Conservation (phyloP, 1,140 invertebrate species). For the Ericerus pela region DNA sequence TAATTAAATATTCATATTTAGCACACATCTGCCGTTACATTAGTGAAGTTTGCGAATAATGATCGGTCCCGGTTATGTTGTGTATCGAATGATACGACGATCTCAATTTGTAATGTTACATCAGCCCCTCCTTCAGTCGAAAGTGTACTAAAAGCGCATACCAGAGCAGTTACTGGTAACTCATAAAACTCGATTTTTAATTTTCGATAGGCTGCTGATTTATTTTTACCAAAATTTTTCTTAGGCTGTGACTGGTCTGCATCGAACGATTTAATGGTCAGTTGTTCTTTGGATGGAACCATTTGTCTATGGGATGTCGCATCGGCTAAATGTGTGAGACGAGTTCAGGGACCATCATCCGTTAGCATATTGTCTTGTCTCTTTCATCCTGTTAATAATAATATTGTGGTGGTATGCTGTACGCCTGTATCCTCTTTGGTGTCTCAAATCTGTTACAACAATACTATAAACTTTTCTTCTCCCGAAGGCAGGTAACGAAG, state of each 20-base stretch:
- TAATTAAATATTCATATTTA: constrained; percentile 31
- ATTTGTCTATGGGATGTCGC: constrained; percentile 58
- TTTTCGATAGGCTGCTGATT: constrained; percentile 7
- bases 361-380: constrained; percentile 54
- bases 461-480: neutral
- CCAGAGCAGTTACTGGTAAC: constrained; percentile 55
- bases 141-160: constrained; percentile 57
- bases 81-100: constrained; percentile 59
- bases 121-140: constrained; percentile 51
- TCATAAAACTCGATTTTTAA: constrained; percentile 12
- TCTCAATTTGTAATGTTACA: constrained; percentile 68
- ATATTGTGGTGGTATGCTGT: constrained; percentile 68
- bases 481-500: constrained; percentile 53
- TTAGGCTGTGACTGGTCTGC: constrained; percentile 68
- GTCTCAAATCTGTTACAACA: neutral
- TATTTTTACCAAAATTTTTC: neutral
- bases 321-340: constrained; percentile 42
- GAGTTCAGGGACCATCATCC: constrained; percentile 43
- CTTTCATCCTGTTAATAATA: constrained; percentile 77
- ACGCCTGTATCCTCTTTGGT: constrained; percentile 12
- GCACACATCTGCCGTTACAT: constrained; percentile 60
- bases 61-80: constrained; percentile 64
- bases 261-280: constrained; percentile 70
- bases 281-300: constrained; percentile 57
- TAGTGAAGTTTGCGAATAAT: constrained; percentile 78